Base-by-base conservation (phyloP, 2,113 vertebrate genomes). In the Sorex fumeus region DNA sequence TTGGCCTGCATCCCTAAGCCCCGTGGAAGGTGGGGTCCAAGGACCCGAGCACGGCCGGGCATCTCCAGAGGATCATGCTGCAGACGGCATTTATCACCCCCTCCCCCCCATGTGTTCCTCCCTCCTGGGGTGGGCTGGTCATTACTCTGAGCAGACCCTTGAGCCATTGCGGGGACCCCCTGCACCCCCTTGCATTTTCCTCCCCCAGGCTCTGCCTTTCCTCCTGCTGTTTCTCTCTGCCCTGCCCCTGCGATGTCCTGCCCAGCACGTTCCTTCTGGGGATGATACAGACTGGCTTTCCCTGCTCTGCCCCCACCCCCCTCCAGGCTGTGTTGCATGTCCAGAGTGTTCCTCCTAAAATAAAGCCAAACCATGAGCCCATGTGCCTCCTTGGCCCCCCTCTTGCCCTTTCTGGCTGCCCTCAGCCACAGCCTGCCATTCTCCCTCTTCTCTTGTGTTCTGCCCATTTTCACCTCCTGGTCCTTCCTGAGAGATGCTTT, bases 1-100 rank as follows among this genome's bases (percentile, higher is more conserved):
- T 62, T 77, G n/a, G 23, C 32, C 90, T 75, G 78, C 23, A 45
- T 82, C 36, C 36, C 32, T 74, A 91, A 62, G 75, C 25, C 84
- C 8, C 10, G 30, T 43, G 30, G 66, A 75, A 69, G n/a, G 60
- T 66, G 45, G 69, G 74, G 70, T 60, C 47, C n/a, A 32, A 2
- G 30, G 27, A 9, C 64, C 45, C 72, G 75, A 32, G 2, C 69
- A 19, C 40, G 2, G 10, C 34, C 74, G 62, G 85, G 12, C 47
- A 84, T n/a, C n/a, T 43, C 45, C 69, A 69, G n/a, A 15, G 81
- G 64, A 78, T 23, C 80, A 75, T 72, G 45, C 21, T 25, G 72
- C 16, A 60, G 30, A 21, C 13, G 69, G 72, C 94, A 77, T 60
- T 47, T 70, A 4, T 47, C 9, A 34, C 60, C 32, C 45, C 12